Evolutionary conservation across 1,140 invertebrate species (phyloP).

Genomic region (Phthorimaea operculella): DNA sequence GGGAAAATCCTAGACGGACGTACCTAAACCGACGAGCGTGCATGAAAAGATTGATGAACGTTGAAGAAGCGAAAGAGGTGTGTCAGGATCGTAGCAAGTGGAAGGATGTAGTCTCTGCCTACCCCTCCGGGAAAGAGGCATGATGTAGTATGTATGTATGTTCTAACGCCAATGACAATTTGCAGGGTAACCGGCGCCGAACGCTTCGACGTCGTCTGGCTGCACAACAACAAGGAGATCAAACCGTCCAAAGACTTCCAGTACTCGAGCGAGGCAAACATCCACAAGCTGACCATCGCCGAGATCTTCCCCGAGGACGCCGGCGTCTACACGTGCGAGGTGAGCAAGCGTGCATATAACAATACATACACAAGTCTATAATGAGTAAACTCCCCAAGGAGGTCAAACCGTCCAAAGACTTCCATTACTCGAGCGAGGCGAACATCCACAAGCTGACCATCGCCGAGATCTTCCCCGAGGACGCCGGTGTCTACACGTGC

Average conservation of each 20-base stretch:
- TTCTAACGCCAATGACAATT: neutral
- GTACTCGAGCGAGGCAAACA: slow-evolving; percentile 90
- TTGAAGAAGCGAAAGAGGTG: too few species aligned
- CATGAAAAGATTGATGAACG: too few species aligned
- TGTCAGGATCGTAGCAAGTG: too few species aligned
- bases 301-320: slow-evolving; percentile 95
- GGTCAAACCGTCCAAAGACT: slow-evolving; percentile 96
- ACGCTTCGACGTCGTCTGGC: slow-evolving; percentile 93
- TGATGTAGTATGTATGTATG: too few species aligned
- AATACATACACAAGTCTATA: too few species aligned
- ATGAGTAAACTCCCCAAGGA: too few species aligned
- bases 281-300: slow-evolving; percentile 89
- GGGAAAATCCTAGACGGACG: too few species aligned
- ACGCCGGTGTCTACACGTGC: slow-evolving; percentile 60
- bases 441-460: slow-evolving; percentile 92
- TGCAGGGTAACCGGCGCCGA: slow-evolving; percentile 83
- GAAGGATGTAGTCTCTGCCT: too few species aligned
- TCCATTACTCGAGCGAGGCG: slow-evolving; percentile 90
- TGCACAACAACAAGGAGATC: slow-evolving; percentile 97
- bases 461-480: slow-evolving; percentile 95
- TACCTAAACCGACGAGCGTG: too few species aligned
- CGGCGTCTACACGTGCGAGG: slow-evolving; percentile 30
- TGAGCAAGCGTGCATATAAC: too few species aligned
- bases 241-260: slow-evolving; percentile 97
- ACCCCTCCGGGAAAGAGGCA: too few species aligned